Conservation (phyloP, 2,797 vertebrate species). For the Spea hammondii region DNA sequence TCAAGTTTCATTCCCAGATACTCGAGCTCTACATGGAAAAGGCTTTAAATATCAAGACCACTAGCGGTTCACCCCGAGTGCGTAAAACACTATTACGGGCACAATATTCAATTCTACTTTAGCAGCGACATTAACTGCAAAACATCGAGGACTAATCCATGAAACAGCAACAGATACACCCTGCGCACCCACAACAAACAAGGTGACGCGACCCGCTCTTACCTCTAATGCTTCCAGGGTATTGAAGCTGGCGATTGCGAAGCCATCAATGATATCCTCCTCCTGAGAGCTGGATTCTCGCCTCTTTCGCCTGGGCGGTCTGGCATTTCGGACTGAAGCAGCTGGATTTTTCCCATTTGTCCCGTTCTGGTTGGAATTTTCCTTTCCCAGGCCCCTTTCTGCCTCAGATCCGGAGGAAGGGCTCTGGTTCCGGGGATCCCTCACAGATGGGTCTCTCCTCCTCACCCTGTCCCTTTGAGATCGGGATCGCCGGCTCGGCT, state of each 20-base stretch:
- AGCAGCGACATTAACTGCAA: not conserved
- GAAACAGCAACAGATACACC: conserved; percentile 15
- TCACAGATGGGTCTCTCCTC: conserved; percentile 79
- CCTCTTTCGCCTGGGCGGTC: conserved; percentile 84
- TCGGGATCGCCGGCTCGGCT: conserved; percentile 82
- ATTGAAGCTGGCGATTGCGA: conserved; percentile 92
- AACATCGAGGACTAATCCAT: not conserved
- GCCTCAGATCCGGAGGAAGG: conserved; percentile 87
- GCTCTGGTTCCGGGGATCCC: conserved; percentile 79
- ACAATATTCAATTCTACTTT: conserved; percentile 1
- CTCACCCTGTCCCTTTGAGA: conserved; percentile 85
- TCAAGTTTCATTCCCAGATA: not conserved
- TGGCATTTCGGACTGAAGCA: conserved; percentile 73
- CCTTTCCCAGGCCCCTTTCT: conserved; percentile 82
- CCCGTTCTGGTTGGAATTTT: conserved; percentile 73
- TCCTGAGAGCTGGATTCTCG: conserved; percentile 93
- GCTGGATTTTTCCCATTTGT: conserved; percentile 72
- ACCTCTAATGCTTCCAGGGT: conserved; percentile 93
- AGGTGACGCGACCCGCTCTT: conserved; percentile 56
- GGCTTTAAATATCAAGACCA: not conserved
- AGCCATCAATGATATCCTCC: conserved; percentile 95
- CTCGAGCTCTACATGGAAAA: not conserved
- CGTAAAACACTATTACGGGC: not conserved
- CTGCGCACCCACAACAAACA: conserved; percentile 21
- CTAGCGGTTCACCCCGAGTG: not conserved